phyloP scores from a whole-genome alignment of 2,797 vertebrate species.

The Argentina silus region DNA sequence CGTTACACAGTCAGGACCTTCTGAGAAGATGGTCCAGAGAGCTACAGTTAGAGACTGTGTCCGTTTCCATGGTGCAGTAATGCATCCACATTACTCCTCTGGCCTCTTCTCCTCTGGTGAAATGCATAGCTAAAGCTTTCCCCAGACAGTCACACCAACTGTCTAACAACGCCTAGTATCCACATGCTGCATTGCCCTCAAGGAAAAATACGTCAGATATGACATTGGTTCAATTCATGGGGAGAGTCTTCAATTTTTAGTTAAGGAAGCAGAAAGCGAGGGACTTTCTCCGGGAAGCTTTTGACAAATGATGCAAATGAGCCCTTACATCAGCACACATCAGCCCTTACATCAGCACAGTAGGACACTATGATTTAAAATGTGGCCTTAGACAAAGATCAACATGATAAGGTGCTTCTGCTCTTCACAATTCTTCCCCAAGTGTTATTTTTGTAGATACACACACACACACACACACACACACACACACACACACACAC shows the following conservation, averaged over 20 bases:
- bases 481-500: too few species aligned
- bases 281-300: conserved; percentile 58
- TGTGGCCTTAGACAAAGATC: conserved; percentile 6
- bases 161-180: neutral
- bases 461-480: too few species aligned
- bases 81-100: neutral
- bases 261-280: conserved; percentile 50
- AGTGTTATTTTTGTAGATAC: neutral
- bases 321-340: conserved; percentile 43
- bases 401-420: conserved; percentile 5
- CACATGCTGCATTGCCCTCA: neutral
- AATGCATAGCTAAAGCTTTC: neutral
- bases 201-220: neutral
- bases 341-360: conserved; percentile 30
- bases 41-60: neutral
- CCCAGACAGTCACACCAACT: neutral
- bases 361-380: conserved; percentile 20
- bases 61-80: neutral
- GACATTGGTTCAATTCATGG: neutral
- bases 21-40: neutral
- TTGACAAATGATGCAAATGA: conserved; percentile 58
- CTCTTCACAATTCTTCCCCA: neutral
- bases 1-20: neutral
- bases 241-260: conserved; percentile 30
- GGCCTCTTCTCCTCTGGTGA: neutral